A percentile compares a stretch with the other conserved stretches of the same genome.
Evolutionary conservation across 2,888 invertebrate genomes (phyloP).

Genomic region (Euspilapteryx auroguttella): DNA sequence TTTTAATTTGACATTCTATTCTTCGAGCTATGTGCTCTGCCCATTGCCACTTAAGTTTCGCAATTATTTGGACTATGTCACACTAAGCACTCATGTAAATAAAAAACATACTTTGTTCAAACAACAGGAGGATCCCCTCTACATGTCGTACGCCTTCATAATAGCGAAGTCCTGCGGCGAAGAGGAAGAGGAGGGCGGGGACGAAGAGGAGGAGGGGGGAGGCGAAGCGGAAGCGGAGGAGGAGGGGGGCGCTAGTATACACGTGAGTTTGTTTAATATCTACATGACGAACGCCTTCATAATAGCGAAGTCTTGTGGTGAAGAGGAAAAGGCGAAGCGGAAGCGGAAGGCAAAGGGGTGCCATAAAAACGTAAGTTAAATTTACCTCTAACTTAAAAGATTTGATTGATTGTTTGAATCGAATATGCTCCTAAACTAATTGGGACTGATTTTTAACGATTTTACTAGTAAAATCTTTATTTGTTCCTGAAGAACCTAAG

Average conservation of each 20-base stretch:
- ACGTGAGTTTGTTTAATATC: slow-evolving; percentile 69
- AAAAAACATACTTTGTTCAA: not conserved
- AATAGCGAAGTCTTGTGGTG: slow-evolving; percentile 95
- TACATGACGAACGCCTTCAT: slow-evolving; percentile 99
- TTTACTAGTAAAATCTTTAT: no score
- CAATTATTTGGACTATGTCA: no score
- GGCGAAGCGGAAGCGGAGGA: slow-evolving; percentile 63
- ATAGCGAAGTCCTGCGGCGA: slow-evolving; percentile 97
- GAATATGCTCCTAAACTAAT: no score
- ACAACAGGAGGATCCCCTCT: slow-evolving; percentile 82
- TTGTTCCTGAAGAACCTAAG: no score
- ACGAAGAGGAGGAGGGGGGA: slow-evolving; percentile 76
- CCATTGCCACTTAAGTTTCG: no score
- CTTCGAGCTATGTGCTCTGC: no score
- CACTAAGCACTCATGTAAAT: not conserved
- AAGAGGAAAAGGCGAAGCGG: slow-evolving; percentile 97
- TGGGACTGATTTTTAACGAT: no score
- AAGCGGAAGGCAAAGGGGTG: no score
- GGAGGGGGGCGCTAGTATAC: slow-evolving; percentile 85
- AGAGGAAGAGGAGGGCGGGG: slow-evolving; percentile 95
- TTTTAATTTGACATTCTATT: no score
- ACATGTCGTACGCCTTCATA: slow-evolving; percentile 97
- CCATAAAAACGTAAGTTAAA: no score
- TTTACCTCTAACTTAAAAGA: no score
- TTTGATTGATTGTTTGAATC: no score